Conservation (phyloP, 1,140 invertebrate genomes). For the Drosophila kurseongensis region DNA sequence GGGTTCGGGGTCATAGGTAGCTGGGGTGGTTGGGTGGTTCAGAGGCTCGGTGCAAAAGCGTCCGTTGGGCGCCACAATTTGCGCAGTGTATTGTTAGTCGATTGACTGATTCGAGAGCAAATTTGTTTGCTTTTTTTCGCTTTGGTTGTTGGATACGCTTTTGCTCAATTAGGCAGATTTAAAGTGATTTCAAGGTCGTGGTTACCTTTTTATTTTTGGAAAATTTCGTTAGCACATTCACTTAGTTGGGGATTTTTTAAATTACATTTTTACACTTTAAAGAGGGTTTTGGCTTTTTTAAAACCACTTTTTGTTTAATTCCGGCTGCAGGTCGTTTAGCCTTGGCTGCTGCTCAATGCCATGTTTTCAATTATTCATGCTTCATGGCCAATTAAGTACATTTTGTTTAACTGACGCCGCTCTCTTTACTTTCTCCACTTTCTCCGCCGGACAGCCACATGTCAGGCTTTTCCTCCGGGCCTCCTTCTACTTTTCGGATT, state of each 20-base stretch:
- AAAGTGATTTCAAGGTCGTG: slow-evolving; percentile 29
- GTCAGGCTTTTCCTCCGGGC: slow-evolving; percentile 10
- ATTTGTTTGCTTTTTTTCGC: slow-evolving; percentile 20
- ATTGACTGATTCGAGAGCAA: slow-evolving; percentile 57
- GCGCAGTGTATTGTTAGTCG: slow-evolving; percentile 63
- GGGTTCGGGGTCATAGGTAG: slow-evolving; percentile 11
- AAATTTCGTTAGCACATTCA: slow-evolving; percentile 5
- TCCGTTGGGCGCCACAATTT: slow-evolving; percentile 63
- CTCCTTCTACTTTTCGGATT: slow-evolving; percentile 14
- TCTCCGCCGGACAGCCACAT: slow-evolving; percentile 22
- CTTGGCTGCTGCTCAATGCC: slow-evolving; percentile 43
- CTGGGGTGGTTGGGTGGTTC: slow-evolving; percentile 5
- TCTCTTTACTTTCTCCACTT: slow-evolving; percentile 18
- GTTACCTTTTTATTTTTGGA: slow-evolving; percentile 13
- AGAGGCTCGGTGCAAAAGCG: slow-evolving; percentile 33
- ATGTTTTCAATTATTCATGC: slow-evolving; percentile 38
- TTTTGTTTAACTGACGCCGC: slow-evolving; percentile 22
- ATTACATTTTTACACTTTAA: background rate
- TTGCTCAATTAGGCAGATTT: slow-evolving; percentile 34
- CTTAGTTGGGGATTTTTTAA: background rate
- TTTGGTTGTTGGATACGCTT: slow-evolving; percentile 13
- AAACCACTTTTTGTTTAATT: background rate
- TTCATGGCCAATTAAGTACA: slow-evolving; percentile 43
- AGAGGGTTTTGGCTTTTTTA: background rate
- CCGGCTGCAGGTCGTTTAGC: slow-evolving; percentile 18